Conservation (phyloP, 2,888 invertebrate genomes). For the Galerucella calmariensis region DNA sequence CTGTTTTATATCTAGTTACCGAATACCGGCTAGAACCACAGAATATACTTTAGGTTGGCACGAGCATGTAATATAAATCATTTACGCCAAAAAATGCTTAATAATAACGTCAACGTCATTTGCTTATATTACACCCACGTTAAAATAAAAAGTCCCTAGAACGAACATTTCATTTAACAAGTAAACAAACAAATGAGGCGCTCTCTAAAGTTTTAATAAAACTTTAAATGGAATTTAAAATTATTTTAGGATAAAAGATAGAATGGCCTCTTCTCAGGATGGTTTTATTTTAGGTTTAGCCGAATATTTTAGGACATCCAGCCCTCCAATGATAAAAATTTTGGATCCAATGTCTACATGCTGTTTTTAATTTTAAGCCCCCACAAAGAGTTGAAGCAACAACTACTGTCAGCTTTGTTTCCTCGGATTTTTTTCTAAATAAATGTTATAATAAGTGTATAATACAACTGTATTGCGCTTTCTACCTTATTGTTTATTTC, state of each 20-base stretch:
- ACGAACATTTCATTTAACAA: not conserved
- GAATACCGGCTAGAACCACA: too few relatives aligned
- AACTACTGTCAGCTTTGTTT: slow-evolving; percentile 94
- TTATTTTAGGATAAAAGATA: not conserved
- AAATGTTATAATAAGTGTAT: too few relatives aligned
- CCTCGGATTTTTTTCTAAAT: too few relatives aligned
- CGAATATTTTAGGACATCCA: slow-evolving; percentile 95
- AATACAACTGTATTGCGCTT: too few relatives aligned
- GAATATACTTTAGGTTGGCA: too few relatives aligned
- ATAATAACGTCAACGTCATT: not conserved
- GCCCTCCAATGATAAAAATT: slow-evolving; percentile 95
- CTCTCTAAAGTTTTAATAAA: slow-evolving; percentile 2
- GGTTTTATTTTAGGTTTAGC: slow-evolving; percentile 94
- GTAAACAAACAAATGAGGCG: slow-evolving; percentile 4
- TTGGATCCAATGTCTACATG: slow-evolving; percentile 97
- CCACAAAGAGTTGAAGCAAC: slow-evolving; percentile 94
- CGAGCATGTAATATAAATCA: too few relatives aligned
- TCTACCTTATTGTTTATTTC: too few relatives aligned
- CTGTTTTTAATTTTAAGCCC: slow-evolving; percentile 95
- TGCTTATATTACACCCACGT: not conserved
- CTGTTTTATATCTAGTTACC: too few relatives aligned
- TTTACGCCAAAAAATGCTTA: not conserved
- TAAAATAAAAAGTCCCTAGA: not conserved
- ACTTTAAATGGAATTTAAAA: slow-evolving; percentile 3
- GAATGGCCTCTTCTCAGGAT: slow-evolving; percentile 86